Conservation (phyloP, 2,797 vertebrate species). For the Channa striata region DNA sequence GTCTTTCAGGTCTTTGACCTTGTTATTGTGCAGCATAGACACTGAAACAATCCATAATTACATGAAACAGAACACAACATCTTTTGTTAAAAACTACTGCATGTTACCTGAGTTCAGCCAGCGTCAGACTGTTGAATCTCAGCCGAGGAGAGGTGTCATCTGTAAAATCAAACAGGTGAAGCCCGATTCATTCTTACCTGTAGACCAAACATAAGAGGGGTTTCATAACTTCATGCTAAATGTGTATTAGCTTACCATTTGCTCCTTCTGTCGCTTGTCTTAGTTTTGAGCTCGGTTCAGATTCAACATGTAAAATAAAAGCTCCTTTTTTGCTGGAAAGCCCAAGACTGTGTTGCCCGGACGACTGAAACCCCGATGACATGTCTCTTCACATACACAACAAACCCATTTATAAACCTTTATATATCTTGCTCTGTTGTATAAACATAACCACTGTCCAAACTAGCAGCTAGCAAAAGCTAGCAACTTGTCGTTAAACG, state of each 20-base stretch:
- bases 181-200: not conserved
- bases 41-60: too few relatives aligned
- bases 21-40: too few relatives aligned
- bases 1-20: too few relatives aligned
- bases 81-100: too few relatives aligned
- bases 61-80: too few relatives aligned
- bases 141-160: conserved; percentile 18
- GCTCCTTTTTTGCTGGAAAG: not conserved
- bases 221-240: rapidly evolving
- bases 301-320: not conserved
- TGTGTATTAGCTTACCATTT: conserved; percentile 31
- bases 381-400: conserved; percentile 31
- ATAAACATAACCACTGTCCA: not conserved
- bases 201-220: not conserved
- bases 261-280: not conserved
- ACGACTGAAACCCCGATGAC: conserved; percentile 22
- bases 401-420: too few relatives aligned
- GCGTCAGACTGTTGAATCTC: conserved; percentile 56
- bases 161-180: conserved; percentile 9
- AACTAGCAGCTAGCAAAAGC: not conserved
- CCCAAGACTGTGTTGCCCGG: not conserved
- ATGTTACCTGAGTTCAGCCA: conserved; percentile 71
- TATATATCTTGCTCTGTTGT: not conserved
- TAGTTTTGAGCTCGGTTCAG: not conserved
- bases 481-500: not conserved